A percentile compares a stretch with the other conserved stretches of the same genome.
Evolutionary conservation across 2,797 vertebrate genomes (phyloP).

Genomic region (Loris lydekkerianus): DNA sequence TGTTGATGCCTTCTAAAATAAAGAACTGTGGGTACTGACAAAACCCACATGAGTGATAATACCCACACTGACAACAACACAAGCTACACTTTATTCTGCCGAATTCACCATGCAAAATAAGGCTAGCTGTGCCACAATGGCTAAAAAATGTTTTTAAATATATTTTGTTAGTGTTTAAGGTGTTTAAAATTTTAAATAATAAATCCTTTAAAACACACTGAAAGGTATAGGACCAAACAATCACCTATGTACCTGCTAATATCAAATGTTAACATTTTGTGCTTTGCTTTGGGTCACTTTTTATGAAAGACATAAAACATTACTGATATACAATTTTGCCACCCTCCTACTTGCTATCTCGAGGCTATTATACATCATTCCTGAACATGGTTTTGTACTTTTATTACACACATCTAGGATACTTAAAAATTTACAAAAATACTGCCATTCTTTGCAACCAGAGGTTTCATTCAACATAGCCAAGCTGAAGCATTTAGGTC

Average conservation of each 20-base stretch:
- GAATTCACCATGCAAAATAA: not conserved
- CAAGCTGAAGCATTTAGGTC: not conserved
- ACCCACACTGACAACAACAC: not conserved
- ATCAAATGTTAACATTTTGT: conserved; percentile 21
- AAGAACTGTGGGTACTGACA: not conserved
- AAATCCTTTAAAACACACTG: not conserved
- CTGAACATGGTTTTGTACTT: not conserved
- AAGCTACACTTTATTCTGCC: conserved; percentile 15
- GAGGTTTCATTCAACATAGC: not conserved
- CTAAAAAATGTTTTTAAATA: not conserved
- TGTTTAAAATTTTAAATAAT: conserved; percentile 35
- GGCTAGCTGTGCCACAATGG: not conserved
- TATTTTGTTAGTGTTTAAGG: not conserved
- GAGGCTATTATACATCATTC: not conserved
- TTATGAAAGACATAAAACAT: conserved; percentile 46
- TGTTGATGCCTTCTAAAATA: not conserved
- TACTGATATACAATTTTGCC: not conserved
- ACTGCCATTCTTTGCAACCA: not conserved
- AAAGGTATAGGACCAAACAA: conserved; percentile 28
- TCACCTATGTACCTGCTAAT: not conserved
- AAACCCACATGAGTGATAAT: not conserved
- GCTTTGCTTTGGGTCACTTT: conserved; percentile 28
- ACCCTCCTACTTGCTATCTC: not conserved
- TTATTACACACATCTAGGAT: not conserved
- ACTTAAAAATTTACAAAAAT: not conserved